Evolutionary conservation across 2,113 vertebrate species (phyloP), one percentile per base, ranked within the genome.

Genomic region (Platycercus adscitus): DNA sequence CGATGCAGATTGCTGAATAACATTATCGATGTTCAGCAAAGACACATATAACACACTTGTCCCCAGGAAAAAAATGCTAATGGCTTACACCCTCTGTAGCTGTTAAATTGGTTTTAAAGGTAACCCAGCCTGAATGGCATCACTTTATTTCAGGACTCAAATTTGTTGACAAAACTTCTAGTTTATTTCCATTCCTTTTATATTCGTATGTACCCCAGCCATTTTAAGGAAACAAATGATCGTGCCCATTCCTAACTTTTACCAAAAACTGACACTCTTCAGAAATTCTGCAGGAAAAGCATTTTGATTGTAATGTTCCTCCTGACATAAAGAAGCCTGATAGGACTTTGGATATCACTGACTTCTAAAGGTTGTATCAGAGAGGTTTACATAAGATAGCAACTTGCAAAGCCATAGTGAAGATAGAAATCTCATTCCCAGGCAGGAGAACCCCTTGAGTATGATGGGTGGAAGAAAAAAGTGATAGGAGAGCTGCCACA

Each of bases 121-220:
- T 29, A 76, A 71, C 72, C 18, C 18, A 39, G 20, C 53, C 35
- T 26, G 13, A 93, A 76, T 17, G 15, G 21, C 10, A 50, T 44
- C 0, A 2, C 5, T 81, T n/a, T 56, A 20, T 50, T 91, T 76
- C 58, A 82, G 31, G 31, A 56, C 44, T 58, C 75, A 50, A 18
- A 65, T 85, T 64, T 41, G 14, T 28, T 7, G 2, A 64, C 37
- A 75, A 37, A 86, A 1, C 6, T 68, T 64, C 26, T 26, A 26
- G n/a, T 68, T 88, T 53, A 46, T 64, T 83, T 81, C 29, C 41
- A 44, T 88, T 70, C 44, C 16, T 33, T 60, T 61, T 31, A 15
- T 26, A 35, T 37, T 41, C 0, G 0, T 37, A 25, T 7, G 10
- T 9, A 73, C 29, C 25, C 25, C 31, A 28, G 13, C 3, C 9